Evolutionary conservation across 2,888 invertebrate genomes (phyloP).

Genomic region (Boloria euphrosyne): DNA sequence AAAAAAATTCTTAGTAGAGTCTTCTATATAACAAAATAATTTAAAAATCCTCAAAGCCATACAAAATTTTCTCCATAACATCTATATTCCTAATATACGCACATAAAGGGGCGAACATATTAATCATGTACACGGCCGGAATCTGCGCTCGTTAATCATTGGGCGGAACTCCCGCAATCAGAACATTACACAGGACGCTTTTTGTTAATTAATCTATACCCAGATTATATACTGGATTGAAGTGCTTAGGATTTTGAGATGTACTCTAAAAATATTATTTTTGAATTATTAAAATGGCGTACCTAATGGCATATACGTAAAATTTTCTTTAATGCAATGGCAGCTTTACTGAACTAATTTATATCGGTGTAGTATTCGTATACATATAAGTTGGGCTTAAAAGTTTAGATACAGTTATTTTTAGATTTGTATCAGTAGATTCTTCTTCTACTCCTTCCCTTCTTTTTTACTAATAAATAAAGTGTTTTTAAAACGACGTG

Average conservation of each 20-base stretch:
- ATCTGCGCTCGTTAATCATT: slow-evolving; percentile 75
- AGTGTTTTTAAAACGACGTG: too few species aligned
- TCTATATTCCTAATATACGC: slow-evolving; percentile 36
- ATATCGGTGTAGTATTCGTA: too few species aligned
- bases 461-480: too few species aligned
- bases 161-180: slow-evolving; percentile 68
- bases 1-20: too few species aligned
- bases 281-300: slow-evolving; percentile 2
- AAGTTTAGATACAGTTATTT: too few species aligned
- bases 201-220: slow-evolving; percentile 68
- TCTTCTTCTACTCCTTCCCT: too few species aligned
- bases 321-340: background rate
- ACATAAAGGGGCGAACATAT: slow-evolving; percentile 67
- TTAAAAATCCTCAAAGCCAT: too few species aligned
- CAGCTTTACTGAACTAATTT: too few species aligned
- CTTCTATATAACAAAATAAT: too few species aligned
- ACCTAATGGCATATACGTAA: background rate
- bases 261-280: background rate
- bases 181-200: slow-evolving; percentile 63
- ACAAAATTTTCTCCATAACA: slow-evolving; percentile 7
- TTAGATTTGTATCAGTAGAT: too few species aligned
- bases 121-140: slow-evolving; percentile 75
- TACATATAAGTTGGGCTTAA: too few species aligned
- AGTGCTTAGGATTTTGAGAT: slow-evolving; percentile 21
- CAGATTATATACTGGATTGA: slow-evolving; percentile 25